Conservation (phyloP, 2,113 vertebrate species). For the Gopherus evgoodei region DNA sequence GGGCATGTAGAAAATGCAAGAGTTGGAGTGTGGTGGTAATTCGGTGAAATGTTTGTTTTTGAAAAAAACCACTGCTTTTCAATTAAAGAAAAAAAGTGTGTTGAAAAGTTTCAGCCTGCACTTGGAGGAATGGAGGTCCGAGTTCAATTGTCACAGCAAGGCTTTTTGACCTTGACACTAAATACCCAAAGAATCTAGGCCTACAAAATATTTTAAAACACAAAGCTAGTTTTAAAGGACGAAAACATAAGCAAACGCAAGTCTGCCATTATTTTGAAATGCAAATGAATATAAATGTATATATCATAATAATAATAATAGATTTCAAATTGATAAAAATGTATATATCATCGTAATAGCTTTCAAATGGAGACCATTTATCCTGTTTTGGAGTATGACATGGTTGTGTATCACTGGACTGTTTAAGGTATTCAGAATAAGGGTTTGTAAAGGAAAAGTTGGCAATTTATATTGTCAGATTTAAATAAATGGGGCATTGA, state of each 20-base stretch:
- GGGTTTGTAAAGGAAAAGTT: constrained; percentile 28
- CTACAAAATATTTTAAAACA: not conserved
- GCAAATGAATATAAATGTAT: not conserved
- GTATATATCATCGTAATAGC: not conserved
- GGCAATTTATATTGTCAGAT: constrained; percentile 58
- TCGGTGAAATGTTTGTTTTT: too few relatives aligned
- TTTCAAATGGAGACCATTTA: constrained; percentile 16
- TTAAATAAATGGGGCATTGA: constrained; percentile 71
- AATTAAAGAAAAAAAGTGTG: not conserved
- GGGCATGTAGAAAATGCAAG: too few relatives aligned
- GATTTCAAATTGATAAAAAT: not conserved
- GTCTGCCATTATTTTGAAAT: not conserved
- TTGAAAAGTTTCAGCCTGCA: not conserved
- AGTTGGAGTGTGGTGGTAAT: too few relatives aligned
- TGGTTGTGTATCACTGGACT: constrained; percentile 46
- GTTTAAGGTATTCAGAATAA: constrained; percentile 60
- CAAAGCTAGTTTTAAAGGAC: not conserved
- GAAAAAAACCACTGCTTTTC: not conserved
- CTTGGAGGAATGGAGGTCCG: not conserved
- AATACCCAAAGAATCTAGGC: not conserved
- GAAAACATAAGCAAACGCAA: not conserved
- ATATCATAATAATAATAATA: constrained; percentile 27
- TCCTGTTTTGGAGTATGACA: constrained; percentile 42
- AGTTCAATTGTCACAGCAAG: not conserved
- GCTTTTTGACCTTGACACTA: not conserved